A percentile compares a stretch with the other conserved stretches of the same genome.
These are phyloP conservation scores for Nestor notabilis DNA, from an alignment of 2,113 vertebrate genomes.

Conservation along the genomic window DNA sequence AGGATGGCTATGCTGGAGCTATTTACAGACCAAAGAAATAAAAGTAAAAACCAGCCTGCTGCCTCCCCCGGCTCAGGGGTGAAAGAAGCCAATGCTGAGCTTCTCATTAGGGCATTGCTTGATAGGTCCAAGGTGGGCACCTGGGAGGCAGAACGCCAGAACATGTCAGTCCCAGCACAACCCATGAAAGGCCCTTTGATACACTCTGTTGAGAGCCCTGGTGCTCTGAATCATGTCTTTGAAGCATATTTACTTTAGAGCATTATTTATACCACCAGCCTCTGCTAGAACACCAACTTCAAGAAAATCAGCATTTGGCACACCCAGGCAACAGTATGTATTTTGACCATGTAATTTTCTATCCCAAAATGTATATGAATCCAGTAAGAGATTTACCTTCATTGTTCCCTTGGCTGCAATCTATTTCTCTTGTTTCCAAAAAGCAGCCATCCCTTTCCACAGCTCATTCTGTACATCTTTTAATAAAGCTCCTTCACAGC, in stretches of 20 bases:
- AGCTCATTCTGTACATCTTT: neutral
- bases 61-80: neutral
- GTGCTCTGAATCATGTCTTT: neutral
- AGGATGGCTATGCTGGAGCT: neutral
- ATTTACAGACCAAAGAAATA: neutral
- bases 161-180: neutral
- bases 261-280: neutral
- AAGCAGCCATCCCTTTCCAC: neutral
- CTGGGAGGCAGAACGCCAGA: neutral
- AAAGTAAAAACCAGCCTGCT: neutral
- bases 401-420: neutral
- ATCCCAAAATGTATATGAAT: no score
- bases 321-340: neutral
- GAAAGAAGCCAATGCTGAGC: neutral
- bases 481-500: neutral
- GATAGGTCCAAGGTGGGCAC: neutral
- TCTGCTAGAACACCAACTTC: neutral
- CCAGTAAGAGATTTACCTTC: neutral
- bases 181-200: neutral
- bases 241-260: neutral
- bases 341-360: neutral
- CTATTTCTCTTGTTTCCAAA: no score
- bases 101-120: neutral
- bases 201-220: accelerated
- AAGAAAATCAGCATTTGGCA: neutral